Conservation (phyloP, 2,888 invertebrate genomes). For the Spicauda simplicius region DNA sequence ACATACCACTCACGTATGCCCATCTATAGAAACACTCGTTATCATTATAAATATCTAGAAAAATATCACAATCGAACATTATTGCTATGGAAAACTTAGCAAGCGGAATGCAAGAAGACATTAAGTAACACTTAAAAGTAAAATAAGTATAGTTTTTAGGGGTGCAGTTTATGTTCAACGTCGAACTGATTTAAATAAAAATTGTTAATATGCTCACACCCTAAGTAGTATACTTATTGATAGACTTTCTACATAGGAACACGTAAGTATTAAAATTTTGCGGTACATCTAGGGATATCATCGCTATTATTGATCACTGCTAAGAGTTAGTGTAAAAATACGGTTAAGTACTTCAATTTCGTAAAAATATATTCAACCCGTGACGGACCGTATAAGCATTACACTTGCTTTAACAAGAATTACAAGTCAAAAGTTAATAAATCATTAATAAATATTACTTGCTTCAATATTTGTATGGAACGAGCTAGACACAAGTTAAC, state of each 20-base stretch:
- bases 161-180: neutral
- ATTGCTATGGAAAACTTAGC: constrained; percentile 30
- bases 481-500: too few relatives aligned
- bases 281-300: too few relatives aligned
- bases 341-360: too few relatives aligned
- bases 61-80: constrained; percentile 42
- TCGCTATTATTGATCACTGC: too few relatives aligned
- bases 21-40: constrained; percentile 59
- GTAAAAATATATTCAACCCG: too few relatives aligned
- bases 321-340: too few relatives aligned
- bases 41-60: constrained; percentile 42
- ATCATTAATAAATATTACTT: too few relatives aligned
- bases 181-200: neutral
- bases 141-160: neutral
- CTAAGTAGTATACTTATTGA: neutral
- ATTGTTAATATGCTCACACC: neutral
- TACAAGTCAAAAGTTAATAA: too few relatives aligned
- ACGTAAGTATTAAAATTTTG: too few relatives aligned
- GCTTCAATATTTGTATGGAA: too few relatives aligned
- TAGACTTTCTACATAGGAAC: constrained; percentile 11
- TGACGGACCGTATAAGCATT: too few relatives aligned
- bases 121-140: constrained; percentile 4
- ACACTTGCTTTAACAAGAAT: too few relatives aligned
- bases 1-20: constrained; percentile 59
- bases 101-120: constrained; percentile 27